Conservation (phyloP, 2,797 vertebrate genomes). For the Sphenodon punctatus region DNA sequence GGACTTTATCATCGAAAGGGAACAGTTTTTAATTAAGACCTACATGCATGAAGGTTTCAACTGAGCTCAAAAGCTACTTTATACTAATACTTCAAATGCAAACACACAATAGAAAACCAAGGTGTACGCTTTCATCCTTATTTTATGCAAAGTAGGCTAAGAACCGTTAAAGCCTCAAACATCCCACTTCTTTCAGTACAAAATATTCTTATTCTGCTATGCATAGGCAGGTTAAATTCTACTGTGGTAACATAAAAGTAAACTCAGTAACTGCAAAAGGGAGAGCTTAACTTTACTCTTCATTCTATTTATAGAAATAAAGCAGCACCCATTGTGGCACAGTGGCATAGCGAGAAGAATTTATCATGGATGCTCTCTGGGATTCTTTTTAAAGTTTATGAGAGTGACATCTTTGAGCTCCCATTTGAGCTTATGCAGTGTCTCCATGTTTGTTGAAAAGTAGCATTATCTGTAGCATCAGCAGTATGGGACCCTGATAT, state of each 20-base stretch:
- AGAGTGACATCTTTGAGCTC: not conserved
- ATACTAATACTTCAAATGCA: not conserved
- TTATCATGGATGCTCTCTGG: no score
- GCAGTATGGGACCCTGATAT: not conserved
- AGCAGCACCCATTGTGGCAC: not conserved
- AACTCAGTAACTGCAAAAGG: not conserved
- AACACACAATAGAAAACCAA: not conserved
- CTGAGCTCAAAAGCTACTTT: slow-evolving; percentile 8
- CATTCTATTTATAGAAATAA: not conserved
- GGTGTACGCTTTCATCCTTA: accelerated
- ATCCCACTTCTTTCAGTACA: not conserved
- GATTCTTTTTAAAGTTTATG: no score
- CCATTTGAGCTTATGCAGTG: not conserved
- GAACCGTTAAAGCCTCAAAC: not conserved
- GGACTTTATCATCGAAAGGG: slow-evolving; percentile 23
- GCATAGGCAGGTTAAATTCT: not conserved
- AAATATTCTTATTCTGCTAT: not conserved
- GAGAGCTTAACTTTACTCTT: not conserved
- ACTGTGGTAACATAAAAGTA: not conserved
- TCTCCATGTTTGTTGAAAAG: not conserved
- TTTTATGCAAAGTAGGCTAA: not conserved
- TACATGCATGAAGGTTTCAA: not conserved
- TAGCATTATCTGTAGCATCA: not conserved
- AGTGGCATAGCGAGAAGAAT: not conserved
- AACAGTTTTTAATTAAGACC: slow-evolving; percentile 16